A percentile compares a stretch with the other conserved stretches of the same genome.
Evolutionary conservation across 2,888 invertebrate species (phyloP).

Genomic region (Rhagonycha lutea): DNA sequence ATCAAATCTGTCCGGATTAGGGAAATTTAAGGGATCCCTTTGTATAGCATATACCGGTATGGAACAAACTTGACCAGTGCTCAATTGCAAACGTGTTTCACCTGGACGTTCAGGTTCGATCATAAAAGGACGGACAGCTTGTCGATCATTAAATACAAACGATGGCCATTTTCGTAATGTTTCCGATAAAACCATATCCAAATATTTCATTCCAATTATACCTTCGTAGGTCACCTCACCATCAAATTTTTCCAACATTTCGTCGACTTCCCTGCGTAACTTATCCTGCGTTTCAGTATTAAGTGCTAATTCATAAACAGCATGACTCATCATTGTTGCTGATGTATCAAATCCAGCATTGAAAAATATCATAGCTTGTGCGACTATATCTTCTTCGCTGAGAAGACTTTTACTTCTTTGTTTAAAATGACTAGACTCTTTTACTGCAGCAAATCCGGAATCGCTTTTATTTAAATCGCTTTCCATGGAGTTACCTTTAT

Average conservation of each 20-base stretch:
- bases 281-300: conserved; percentile 63
- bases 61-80: not conserved
- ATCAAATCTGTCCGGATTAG: conserved; percentile 46
- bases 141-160: not conserved
- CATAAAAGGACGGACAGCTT: not conserved
- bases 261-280: conserved; percentile 60
- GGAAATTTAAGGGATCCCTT: conserved; percentile 46
- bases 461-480: conserved; percentile 20
- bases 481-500: conserved; percentile 39
- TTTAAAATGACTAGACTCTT: conserved; percentile 16
- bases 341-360: conserved; percentile 59
- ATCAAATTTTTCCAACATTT: conserved; percentile 31
- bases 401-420: conserved; percentile 16
- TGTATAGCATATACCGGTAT: conserved; percentile 27
- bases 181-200: conserved; percentile 61
- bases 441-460: conserved; percentile 33
- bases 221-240: conserved; percentile 56
- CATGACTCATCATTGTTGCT: conserved; percentile 56
- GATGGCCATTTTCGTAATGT: not conserved
- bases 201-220: conserved; percentile 58
- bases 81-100: not conserved
- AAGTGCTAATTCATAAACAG: conserved; percentile 61
- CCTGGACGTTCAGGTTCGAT: not conserved
- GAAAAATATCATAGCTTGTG: conserved; percentile 61
- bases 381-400: conserved; percentile 57